These are phyloP conservation scores for Macquaria ambigua DNA, from an alignment of 2,113 vertebrate genomes.

Conservation along the genomic window DNA sequence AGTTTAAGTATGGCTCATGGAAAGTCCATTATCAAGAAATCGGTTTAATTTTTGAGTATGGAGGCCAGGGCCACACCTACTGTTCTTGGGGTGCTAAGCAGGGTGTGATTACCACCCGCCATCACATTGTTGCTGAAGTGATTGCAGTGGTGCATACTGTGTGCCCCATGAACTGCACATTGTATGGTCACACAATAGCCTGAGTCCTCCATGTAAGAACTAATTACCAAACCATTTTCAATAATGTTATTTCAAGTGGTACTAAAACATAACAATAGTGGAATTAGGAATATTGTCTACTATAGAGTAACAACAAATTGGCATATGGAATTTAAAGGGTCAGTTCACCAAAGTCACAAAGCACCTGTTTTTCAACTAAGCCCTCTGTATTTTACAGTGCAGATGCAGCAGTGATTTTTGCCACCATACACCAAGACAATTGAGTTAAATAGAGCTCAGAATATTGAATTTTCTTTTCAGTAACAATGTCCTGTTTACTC, in stretches of 20 bases:
- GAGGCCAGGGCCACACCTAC: background rate
- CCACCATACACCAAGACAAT: background rate
- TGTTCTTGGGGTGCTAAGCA: background rate
- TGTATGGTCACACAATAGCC: slow-evolving; percentile 43
- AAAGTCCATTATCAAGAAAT: background rate
- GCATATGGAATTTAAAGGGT: background rate
- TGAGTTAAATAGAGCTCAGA: slow-evolving; percentile 2
- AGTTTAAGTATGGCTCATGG: background rate
- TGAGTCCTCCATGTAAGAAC: slow-evolving; percentile 8
- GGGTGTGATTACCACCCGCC: slow-evolving; percentile 37
- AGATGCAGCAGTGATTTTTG: background rate
- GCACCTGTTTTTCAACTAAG: background rate
- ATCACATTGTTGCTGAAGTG: slow-evolving; percentile 49
- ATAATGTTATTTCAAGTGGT: slow-evolving; percentile 32
- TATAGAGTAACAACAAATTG: slow-evolving; percentile 1
- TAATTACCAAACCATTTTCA: slow-evolving; percentile 32
- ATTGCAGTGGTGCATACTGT: slow-evolving; percentile 46
- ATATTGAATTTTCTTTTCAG: background rate
- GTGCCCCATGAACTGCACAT: slow-evolving; percentile 30
- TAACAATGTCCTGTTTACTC: background rate
- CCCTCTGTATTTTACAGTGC: background rate
- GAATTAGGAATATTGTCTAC: slow-evolving; percentile 16
- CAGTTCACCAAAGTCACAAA: background rate
- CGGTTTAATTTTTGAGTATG: slow-evolving; percentile 19
- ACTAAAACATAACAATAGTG: slow-evolving; percentile 38